Conservation (phyloP, 92 coral and sea anemone species). For the Plumapathes pennacea region DNA sequence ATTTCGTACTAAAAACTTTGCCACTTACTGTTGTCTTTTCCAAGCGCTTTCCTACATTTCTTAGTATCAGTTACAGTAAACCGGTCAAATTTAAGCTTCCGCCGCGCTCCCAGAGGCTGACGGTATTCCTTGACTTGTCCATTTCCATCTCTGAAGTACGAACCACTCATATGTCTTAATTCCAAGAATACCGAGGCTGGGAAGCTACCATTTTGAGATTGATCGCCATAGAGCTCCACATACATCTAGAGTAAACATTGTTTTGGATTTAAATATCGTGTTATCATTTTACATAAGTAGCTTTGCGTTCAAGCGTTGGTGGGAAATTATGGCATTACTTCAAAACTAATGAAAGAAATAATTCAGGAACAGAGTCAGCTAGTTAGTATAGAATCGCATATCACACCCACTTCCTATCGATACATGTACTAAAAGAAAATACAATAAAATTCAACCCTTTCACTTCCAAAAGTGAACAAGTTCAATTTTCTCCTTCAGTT, state of each 20-base stretch:
- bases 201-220: background rate
- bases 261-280: no score
- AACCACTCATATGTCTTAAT: background rate
- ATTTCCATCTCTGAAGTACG: background rate
- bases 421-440: no score
- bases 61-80: background rate
- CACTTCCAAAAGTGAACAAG: no score
- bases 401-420: no score
- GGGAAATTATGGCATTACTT: no score
- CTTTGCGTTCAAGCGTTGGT: no score
- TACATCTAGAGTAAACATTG: background rate
- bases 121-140: constrained; percentile 1
- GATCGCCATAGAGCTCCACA: background rate
- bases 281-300: no score
- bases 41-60: background rate
- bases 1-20: background rate
- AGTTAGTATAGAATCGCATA: no score
- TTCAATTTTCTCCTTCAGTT: no score
- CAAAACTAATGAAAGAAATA: no score
- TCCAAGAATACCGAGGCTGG: background rate
- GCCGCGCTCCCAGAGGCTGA: background rate
- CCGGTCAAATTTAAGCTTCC: background rate
- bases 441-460: no score
- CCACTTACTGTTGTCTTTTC: background rate
- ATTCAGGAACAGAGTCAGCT: no score